A percentile compares a stretch with the other conserved stretches of the same genome.
phyloP scores from a whole-genome alignment of 2,888 invertebrate species.

The Escarpia spicata region DNA sequence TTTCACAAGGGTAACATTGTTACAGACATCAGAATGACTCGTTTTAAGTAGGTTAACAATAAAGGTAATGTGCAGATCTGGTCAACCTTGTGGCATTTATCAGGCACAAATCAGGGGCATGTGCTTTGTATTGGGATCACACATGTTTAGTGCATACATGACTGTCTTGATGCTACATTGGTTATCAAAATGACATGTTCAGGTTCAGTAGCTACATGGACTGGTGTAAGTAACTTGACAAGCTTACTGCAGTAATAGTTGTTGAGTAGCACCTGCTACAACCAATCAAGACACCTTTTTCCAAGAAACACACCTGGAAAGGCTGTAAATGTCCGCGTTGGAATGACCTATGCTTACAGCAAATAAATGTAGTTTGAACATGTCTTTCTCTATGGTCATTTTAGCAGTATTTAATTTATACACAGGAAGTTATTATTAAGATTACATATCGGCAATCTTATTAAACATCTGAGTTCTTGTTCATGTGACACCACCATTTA shows the following conservation, averaged over 20 bases:
- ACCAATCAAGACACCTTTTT: background rate
- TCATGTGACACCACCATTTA: too few relatives aligned
- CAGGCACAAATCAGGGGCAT: background rate
- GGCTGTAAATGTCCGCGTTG: background rate
- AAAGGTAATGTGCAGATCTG: background rate
- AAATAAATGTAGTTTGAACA: background rate
- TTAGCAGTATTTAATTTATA: background rate
- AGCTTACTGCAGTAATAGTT: background rate
- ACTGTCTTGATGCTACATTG: background rate
- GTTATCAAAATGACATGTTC: background rate
- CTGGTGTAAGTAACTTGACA: background rate
- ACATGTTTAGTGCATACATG: background rate
- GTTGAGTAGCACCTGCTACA: background rate
- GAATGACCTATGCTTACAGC: background rate
- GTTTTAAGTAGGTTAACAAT: background rate
- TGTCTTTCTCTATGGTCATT: background rate
- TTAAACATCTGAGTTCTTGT: too few relatives aligned
- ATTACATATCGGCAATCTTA: too few relatives aligned
- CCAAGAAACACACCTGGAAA: background rate
- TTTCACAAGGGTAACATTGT: background rate
- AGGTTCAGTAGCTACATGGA: background rate
- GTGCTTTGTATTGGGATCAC: background rate
- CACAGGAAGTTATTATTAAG: too few relatives aligned
- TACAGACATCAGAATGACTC: background rate
- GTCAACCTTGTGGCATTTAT: background rate